phyloP scores from a whole-genome alignment of 2,888 invertebrate species.

The Orthosia gracilis region DNA sequence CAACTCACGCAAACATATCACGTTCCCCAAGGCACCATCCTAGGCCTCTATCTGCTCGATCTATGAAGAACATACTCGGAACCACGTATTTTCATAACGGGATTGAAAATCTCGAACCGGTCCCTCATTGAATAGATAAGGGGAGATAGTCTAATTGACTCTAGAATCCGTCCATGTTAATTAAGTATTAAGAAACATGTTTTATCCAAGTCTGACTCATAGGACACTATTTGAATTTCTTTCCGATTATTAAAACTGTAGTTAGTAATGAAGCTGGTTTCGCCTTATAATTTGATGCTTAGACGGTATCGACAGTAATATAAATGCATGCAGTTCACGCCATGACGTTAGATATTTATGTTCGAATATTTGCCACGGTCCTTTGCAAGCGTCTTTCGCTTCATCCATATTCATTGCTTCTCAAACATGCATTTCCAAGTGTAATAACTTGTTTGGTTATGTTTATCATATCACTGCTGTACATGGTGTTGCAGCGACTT shows the following conservation, averaged over 20 bases:
- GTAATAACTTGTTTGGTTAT: conserved; percentile 44
- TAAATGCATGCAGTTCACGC: conserved; percentile 55
- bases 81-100: conserved; percentile 64
- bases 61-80: conserved; percentile 55
- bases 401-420: conserved; percentile 56
- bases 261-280: conserved; percentile 26
- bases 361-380: conserved; percentile 44
- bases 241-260: conserved; percentile 32
- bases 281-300: conserved; percentile 34
- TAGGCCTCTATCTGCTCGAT: conserved; percentile 54
- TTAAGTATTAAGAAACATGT: conserved; percentile 63
- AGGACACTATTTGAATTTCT: conserved; percentile 32
- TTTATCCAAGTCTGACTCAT: conserved; percentile 50
- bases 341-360: conserved; percentile 50
- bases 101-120: conserved; percentile 58
- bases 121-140: conserved; percentile 62
- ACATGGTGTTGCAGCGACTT: background rate
- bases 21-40: conserved; percentile 56
- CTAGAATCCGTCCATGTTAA: conserved; percentile 53
- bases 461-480: conserved; percentile 20
- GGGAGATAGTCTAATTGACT: conserved; percentile 64
- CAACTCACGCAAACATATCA: conserved; percentile 38
- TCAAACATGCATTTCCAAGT: conserved; percentile 50
- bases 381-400: conserved; percentile 39
- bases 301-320: conserved; percentile 48